phyloP scores from a whole-genome alignment of 2,888 invertebrate genomes.

The Trichogramma dendrolimi region DNA sequence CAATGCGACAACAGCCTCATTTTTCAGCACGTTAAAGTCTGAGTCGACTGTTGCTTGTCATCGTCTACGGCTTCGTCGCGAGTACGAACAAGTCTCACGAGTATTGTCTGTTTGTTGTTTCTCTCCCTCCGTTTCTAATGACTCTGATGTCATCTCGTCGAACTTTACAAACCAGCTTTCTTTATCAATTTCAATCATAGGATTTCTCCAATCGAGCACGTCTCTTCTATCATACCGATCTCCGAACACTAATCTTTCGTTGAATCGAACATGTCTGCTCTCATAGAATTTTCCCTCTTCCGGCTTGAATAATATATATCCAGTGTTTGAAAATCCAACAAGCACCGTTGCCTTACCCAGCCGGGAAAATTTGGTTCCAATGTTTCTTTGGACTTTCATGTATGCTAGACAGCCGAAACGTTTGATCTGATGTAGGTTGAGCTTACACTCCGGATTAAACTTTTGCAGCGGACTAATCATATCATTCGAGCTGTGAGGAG shows the following conservation, averaged over 20 bases:
- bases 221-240: constrained; percentile 26
- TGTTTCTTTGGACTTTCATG: constrained; percentile 22
- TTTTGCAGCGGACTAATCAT: too few species aligned
- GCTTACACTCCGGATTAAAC: too few species aligned
- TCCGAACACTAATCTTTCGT: constrained; percentile 33
- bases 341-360: constrained; percentile 19
- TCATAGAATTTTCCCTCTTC: constrained; percentile 28
- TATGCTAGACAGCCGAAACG: constrained; percentile 19
- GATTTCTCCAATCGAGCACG: neutral
- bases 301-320: constrained; percentile 13
- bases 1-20: neutral
- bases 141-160: neutral
- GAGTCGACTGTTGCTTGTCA: neutral
- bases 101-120: neutral
- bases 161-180: constrained; percentile 1
- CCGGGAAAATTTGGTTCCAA: constrained; percentile 6
- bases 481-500: too few species aligned
- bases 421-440: too few species aligned
- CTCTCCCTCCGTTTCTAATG: neutral
- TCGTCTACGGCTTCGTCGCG: neutral
- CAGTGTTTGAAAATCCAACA: constrained; percentile 9
- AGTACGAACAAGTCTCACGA: neutral
- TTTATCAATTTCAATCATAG: neutral
- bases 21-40: neutral
- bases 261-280: constrained; percentile 32